Conservation (phyloP, 2,888 invertebrate genomes). For the Chaitophorus viminalis region DNA sequence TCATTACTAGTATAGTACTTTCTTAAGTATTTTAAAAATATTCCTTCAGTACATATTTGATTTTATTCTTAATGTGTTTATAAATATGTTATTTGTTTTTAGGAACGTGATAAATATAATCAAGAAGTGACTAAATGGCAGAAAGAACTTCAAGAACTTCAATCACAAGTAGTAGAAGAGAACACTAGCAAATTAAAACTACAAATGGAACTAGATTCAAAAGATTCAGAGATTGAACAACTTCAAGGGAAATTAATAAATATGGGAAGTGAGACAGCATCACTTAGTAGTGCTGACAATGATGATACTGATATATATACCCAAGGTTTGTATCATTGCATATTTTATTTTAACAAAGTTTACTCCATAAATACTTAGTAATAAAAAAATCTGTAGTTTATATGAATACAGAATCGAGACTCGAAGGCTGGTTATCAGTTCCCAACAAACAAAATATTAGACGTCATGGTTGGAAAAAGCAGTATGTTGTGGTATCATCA, state of each 20-base stretch:
- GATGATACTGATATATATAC: constrained; percentile 70
- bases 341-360: background rate
- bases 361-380: background rate
- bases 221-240: constrained; percentile 95
- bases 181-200: constrained; percentile 80
- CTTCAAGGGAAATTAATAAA: constrained; percentile 85
- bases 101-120: constrained; percentile 93
- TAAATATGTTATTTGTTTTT: constrained; percentile 31
- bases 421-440: constrained; percentile 96
- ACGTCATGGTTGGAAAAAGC: constrained; percentile 95
- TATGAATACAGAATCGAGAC: constrained; percentile 68
- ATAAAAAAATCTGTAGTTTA: background rate
- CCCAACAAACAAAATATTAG: constrained; percentile 96
- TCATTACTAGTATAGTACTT: too few relatives aligned
- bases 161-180: constrained; percentile 86
- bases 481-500: constrained; percentile 96
- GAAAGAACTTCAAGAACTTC: constrained; percentile 84
- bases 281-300: constrained; percentile 89
- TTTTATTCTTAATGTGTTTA: background rate
- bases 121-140: constrained; percentile 85
- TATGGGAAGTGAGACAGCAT: constrained; percentile 86
- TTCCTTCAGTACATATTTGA: too few relatives aligned
- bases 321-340: constrained; percentile 63
- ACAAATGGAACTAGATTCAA: constrained; percentile 96
- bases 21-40: too few relatives aligned